A percentile compares a stretch with the other conserved stretches of the same genome.
Evolutionary conservation across 1,140 invertebrate species (phyloP).

Genomic region (Philotrypesis tridentata): DNA sequence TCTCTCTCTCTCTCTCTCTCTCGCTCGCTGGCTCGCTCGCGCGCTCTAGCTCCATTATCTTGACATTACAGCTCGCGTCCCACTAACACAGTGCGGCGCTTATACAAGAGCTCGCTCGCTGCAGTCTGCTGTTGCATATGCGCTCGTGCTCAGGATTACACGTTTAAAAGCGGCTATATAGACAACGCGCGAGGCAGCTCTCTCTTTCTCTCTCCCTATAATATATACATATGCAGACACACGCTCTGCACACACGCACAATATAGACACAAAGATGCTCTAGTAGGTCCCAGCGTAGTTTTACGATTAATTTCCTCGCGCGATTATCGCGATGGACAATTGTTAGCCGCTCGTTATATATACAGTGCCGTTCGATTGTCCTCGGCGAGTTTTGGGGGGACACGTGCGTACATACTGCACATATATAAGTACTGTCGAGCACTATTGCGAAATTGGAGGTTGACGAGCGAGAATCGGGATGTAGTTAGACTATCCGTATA

Average conservation of each 20-base stretch:
- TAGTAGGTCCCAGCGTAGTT: too few species aligned
- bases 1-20: slow-evolving; percentile 65
- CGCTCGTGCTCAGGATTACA: slow-evolving; percentile 6
- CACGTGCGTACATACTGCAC: too few species aligned
- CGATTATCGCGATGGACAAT: slow-evolving; percentile 9
- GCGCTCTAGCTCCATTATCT: slow-evolving; percentile 58
- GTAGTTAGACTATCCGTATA: too few species aligned
- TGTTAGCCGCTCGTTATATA: too few species aligned
- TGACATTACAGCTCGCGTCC: slow-evolving; percentile 56
- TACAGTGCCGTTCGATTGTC: background rate
- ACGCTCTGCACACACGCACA: too few species aligned
- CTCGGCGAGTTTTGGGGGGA: background rate
- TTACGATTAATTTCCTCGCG: slow-evolving; percentile 35
- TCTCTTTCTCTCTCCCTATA: too few species aligned
- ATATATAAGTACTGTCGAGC: too few species aligned
- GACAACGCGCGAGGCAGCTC: too few species aligned
- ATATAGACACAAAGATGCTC: too few species aligned
- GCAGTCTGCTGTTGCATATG: slow-evolving; percentile 6
- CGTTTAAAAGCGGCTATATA: slow-evolving; percentile 23
- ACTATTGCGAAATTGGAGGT: background rate
- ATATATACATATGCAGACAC: background rate
- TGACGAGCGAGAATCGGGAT: background rate
- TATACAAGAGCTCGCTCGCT: slow-evolving; percentile 9
- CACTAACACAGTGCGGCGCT: slow-evolving; percentile 42
- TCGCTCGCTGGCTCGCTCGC: slow-evolving; percentile 65